A percentile compares a stretch with the other conserved stretches of the same genome.
These are phyloP conservation scores for Myotis brandtii DNA, from an alignment of 2,113 vertebrate genomes.

Conservation along the genomic window DNA sequence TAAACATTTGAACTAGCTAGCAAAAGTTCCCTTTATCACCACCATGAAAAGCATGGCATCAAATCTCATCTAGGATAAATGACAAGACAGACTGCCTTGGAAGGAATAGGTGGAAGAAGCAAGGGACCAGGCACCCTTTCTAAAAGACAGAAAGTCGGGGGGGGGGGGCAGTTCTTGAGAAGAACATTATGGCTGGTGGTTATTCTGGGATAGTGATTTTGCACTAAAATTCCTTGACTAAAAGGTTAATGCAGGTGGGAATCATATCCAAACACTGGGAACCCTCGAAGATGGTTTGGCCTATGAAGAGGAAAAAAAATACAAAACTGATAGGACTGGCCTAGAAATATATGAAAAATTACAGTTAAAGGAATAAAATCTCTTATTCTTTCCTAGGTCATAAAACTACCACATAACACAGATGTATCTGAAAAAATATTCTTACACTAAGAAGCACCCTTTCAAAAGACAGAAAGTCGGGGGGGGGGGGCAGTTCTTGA, in stretches of 20 bases:
- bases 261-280: slow-evolving; percentile 45
- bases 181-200: slow-evolving; percentile 29
- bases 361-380: too few relatives aligned
- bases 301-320: neutral
- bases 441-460: too few relatives aligned
- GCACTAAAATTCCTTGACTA: slow-evolving; percentile 47
- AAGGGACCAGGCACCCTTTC: slow-evolving; percentile 51
- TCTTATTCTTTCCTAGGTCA: too few relatives aligned
- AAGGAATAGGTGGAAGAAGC: slow-evolving; percentile 43
- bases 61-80: slow-evolving; percentile 48
- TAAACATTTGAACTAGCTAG: neutral
- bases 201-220: slow-evolving; percentile 52
- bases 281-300: neutral
- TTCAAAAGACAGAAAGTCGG: slow-evolving; percentile 44
- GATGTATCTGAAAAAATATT: too few relatives aligned
- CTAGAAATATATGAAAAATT: slow-evolving; percentile 17
- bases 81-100: slow-evolving; percentile 31
- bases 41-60: slow-evolving; percentile 9
- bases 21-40: slow-evolving; percentile 50
- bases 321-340: neutral
- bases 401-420: too few relatives aligned
- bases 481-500: slow-evolving; percentile 18
- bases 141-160: slow-evolving; percentile 36
- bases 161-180: slow-evolving; percentile 32
- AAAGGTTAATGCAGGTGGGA: slow-evolving; percentile 29